phyloP scores from a whole-genome alignment of 2,113 vertebrate genomes.

The Oncorhynchus clarkii region DNA sequence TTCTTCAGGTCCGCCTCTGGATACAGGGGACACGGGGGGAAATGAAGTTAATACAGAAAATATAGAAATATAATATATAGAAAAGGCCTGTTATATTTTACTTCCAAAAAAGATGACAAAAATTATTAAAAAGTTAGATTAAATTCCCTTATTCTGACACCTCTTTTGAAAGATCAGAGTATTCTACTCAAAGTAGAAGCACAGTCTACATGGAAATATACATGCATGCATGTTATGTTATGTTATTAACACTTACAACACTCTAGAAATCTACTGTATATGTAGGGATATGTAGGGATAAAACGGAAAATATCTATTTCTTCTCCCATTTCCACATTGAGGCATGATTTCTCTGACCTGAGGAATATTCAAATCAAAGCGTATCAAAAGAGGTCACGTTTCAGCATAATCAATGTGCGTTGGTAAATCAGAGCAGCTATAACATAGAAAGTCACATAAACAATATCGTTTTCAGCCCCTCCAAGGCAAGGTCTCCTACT shows the following conservation, averaged over 20 bases:
- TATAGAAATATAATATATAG: too few species aligned
- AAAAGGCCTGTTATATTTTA: too few species aligned
- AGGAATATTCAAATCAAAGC: slow-evolving; percentile 65
- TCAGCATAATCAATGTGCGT: slow-evolving; percentile 65
- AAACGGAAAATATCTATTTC: not conserved
- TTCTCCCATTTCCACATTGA: slow-evolving; percentile 1
- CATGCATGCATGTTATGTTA: too few species aligned
- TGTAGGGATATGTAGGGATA: not conserved
- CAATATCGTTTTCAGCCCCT: slow-evolving; percentile 63
- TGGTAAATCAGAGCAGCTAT: slow-evolving; percentile 67
- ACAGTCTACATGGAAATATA: too few species aligned
- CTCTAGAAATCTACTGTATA: not conserved
- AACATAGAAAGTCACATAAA: slow-evolving; percentile 67
- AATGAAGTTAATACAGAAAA: not conserved
- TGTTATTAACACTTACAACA: not conserved
- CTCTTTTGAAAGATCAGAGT: too few species aligned
- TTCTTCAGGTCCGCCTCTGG: slow-evolving; percentile 95
- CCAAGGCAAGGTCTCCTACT: slow-evolving; percentile 46
- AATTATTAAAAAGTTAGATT: too few species aligned
- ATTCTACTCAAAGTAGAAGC: too few species aligned
- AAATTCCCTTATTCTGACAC: too few species aligned
- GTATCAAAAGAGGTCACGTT: slow-evolving; percentile 60
- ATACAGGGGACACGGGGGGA: slow-evolving; percentile 8
- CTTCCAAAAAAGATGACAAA: too few species aligned
- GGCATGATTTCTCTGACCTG: slow-evolving; percentile 45